Conservation (phyloP, 2,797 vertebrate species). For the Enteromius paludinosus region DNA sequence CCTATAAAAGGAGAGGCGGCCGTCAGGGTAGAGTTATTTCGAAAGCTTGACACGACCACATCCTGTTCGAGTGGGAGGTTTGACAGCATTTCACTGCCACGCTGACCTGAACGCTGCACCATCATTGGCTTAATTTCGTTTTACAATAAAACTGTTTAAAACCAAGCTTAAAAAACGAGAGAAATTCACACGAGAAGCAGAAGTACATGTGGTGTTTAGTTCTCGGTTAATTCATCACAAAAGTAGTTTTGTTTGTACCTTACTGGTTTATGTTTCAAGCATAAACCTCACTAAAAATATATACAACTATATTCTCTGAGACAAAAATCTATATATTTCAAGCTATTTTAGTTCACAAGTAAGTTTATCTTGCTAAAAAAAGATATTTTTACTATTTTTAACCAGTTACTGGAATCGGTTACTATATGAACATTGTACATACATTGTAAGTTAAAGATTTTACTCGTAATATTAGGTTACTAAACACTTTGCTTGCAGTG, state of each 20-base stretch:
- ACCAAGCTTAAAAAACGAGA: neutral
- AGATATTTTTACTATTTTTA: neutral
- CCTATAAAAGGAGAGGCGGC: constrained; percentile 78
- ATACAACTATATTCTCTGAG: neutral
- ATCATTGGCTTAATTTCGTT: neutral
- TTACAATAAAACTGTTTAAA: neutral
- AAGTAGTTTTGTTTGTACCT: neutral
- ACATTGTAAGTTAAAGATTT: neutral
- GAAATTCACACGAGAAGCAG: neutral
- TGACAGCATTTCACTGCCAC: neutral
- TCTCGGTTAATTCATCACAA: neutral
- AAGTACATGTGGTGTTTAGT: neutral
- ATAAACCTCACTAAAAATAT: neutral
- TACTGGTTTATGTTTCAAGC: neutral
- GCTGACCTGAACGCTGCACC: constrained; percentile 10
- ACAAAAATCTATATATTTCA: neutral
- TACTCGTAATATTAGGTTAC: neutral
- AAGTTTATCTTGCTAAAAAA: neutral
- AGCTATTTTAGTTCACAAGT: neutral
- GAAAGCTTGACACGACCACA: constrained; percentile 75
- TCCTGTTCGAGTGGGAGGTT: constrained; percentile 71
- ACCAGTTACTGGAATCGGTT: neutral
- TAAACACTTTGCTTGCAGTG: neutral
- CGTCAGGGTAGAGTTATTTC: constrained; percentile 73
- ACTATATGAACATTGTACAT: neutral